Percentiles rank a stretch among this genome's conserved stretches.
Conservation (phyloP, 2,797 vertebrate species). For the Poeciliopsis infans region DNA sequence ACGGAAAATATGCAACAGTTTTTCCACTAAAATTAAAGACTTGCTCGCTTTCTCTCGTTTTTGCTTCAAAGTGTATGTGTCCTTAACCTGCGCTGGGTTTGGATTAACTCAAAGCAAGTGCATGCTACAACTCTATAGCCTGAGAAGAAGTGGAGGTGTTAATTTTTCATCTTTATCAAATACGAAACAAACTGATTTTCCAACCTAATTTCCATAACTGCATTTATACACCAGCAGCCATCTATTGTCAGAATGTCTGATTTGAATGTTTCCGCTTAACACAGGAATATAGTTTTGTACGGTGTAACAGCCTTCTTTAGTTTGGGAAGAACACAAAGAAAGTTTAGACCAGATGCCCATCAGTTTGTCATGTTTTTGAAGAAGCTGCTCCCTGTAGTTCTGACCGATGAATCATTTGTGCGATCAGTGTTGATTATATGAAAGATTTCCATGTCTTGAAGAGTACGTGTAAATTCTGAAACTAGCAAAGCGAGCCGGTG, state of each 20-base stretch:
- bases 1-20: not conserved
- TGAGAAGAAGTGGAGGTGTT: not conserved
- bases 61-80: not conserved
- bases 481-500: accelerated
- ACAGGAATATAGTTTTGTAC: not conserved
- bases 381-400: slow-evolving; percentile 2
- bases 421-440: slow-evolving; percentile 24
- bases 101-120: not conserved
- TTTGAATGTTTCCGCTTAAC: not conserved
- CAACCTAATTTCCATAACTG: slow-evolving; percentile 1
- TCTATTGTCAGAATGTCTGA: not conserved
- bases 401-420: slow-evolving; percentile 31
- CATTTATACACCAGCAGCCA: not conserved
- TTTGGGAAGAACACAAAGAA: not conserved
- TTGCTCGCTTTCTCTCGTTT: not conserved
- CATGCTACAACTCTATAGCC: not conserved
- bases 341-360: slow-evolving; percentile 12
- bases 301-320: not conserved
- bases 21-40: not conserved
- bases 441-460: slow-evolving; percentile 4
- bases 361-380: slow-evolving; percentile 30
- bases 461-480: not conserved
- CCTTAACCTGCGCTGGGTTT: not conserved
- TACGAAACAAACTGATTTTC: not conserved
- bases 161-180: not conserved